These are phyloP conservation scores for Ibidorhyncha struthersii DNA, from an alignment of 2,113 vertebrate genomes.

Conservation along the genomic window DNA sequence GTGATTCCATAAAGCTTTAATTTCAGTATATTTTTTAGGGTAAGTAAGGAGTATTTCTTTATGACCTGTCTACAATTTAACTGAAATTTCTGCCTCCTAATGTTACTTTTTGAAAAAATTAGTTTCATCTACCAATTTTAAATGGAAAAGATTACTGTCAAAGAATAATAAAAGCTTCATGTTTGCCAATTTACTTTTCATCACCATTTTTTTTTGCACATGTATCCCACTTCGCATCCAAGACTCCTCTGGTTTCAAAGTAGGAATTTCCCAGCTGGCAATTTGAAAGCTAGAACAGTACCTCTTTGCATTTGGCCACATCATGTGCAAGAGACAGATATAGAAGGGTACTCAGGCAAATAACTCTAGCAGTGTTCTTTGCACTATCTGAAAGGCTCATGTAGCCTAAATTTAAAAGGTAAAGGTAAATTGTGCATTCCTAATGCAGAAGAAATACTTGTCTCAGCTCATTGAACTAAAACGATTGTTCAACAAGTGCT, in stretches of 20 bases:
- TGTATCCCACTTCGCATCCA: neutral
- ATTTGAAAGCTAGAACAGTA: neutral
- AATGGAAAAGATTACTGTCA: neutral
- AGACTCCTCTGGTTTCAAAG: neutral
- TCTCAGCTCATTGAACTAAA: neutral
- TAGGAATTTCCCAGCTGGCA: neutral
- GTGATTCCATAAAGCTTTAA: neutral
- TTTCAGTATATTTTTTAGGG: neutral
- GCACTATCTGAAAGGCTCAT: neutral
- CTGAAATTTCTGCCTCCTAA: neutral
- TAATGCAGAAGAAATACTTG: neutral
- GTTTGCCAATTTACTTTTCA: neutral
- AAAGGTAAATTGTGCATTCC: neutral
- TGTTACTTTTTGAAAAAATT: neutral
- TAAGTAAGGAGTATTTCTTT: neutral
- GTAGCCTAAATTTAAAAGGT: neutral
- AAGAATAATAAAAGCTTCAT: neutral
- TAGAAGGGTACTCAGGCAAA: neutral
- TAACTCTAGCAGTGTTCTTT: neutral
- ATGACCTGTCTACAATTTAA: neutral
- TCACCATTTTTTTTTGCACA: neutral
- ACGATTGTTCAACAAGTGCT: neutral
- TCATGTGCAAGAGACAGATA: neutral
- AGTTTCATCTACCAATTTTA: neutral
- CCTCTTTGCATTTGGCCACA: neutral